phyloP scores from a whole-genome alignment of 92 coral and sea anemone genomes.

The Heliopora coerulea region DNA sequence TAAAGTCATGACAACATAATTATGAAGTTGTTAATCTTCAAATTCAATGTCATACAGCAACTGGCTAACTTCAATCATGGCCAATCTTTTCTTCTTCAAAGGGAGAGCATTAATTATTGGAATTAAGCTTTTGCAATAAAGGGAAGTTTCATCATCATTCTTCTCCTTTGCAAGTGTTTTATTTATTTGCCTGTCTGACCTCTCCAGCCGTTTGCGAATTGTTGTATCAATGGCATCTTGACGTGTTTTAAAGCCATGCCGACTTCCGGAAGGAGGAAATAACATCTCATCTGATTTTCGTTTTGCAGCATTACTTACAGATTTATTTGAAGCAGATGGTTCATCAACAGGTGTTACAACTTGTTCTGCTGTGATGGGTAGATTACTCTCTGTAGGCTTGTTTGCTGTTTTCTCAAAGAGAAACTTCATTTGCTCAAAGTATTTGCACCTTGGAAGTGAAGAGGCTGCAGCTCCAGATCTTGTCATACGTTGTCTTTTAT shows the following conservation, averaged over 20 bases:
- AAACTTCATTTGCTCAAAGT: slow-evolving; percentile 41
- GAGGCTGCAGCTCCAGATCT: slow-evolving; percentile 48
- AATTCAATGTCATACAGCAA: slow-evolving; percentile 42
- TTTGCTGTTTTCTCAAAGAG: slow-evolving; percentile 40
- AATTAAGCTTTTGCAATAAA: slow-evolving; percentile 35
- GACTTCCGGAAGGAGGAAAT: slow-evolving; percentile 19
- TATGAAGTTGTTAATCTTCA: slow-evolving; percentile 17
- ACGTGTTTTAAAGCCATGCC: slow-evolving; percentile 44
- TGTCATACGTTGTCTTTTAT: slow-evolving; percentile 32
- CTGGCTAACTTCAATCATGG: slow-evolving; percentile 44
- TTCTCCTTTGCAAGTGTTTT: slow-evolving; percentile 15
- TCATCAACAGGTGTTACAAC: neutral
- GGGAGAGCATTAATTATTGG: slow-evolving; percentile 38
- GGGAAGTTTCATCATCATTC: slow-evolving; percentile 27
- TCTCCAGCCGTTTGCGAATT: slow-evolving; percentile 36
- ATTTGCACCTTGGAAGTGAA: slow-evolving; percentile 38
- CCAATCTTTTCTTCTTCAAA: slow-evolving; percentile 29
- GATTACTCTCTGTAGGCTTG: slow-evolving; percentile 43
- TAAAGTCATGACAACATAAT: neutral
- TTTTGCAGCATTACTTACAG: slow-evolving; percentile 14
- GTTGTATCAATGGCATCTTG: slow-evolving; percentile 47
- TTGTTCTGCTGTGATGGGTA: neutral
- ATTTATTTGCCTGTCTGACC: slow-evolving; percentile 32
- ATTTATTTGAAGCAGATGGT: slow-evolving; percentile 3
- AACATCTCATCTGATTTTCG: slow-evolving; percentile 28